phyloP scores from a whole-genome alignment of 2,113 vertebrate species.

The Tapirus terrestris region DNA sequence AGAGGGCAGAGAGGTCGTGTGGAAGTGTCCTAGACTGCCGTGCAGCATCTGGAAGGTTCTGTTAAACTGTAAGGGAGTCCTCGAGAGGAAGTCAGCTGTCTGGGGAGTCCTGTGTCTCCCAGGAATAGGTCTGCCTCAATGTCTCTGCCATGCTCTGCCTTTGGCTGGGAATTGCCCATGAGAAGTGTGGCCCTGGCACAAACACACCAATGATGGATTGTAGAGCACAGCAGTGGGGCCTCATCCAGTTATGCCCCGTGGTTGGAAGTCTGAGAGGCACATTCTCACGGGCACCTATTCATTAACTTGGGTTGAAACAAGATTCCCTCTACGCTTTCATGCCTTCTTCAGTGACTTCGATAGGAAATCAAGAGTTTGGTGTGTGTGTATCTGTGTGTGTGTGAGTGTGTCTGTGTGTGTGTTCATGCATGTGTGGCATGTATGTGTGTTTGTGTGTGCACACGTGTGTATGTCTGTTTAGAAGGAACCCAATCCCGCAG shows the following conservation, averaged over 20 bases:
- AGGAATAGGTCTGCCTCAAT: not conserved
- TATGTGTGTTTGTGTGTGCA: not conserved
- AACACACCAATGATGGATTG: accelerated
- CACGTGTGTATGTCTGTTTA: not conserved
- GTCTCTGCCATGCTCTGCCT: not conserved
- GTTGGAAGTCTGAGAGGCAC: not conserved
- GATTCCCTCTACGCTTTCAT: not conserved
- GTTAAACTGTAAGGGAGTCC: not conserved
- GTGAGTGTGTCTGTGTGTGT: not conserved
- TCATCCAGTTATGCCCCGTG: accelerated
- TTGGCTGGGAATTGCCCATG: accelerated
- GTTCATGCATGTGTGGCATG: no score
- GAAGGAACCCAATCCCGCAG: not conserved
- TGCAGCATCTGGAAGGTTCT: not conserved
- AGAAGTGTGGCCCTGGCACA: accelerated
- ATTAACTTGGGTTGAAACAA: not conserved
- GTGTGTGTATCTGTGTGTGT: no score
- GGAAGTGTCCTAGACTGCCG: accelerated
- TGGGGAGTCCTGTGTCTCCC: not conserved
- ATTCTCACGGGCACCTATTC: not conserved
- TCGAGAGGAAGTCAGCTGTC: accelerated
- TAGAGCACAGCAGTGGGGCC: not conserved
- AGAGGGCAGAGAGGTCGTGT: not conserved
- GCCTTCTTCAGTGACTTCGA: not conserved
- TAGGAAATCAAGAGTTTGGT: not conserved